A percentile compares a stretch with the other conserved stretches of the same genome.
phyloP scores from a whole-genome alignment of 37 sponge, comb jelly and placozoan species.

The Hexactinellida sp. region DNA sequence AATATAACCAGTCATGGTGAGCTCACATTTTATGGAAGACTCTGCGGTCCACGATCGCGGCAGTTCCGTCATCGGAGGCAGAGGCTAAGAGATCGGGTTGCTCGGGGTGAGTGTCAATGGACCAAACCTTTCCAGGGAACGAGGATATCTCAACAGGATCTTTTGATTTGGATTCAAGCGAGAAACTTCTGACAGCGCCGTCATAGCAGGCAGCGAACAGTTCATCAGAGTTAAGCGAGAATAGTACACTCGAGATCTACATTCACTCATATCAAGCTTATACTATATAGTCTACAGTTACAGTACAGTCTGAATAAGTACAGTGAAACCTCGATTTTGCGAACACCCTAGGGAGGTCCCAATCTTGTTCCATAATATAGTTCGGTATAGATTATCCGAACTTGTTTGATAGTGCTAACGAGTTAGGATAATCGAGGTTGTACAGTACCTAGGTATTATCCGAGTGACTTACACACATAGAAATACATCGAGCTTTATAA shows the following conservation, averaged over 20 bases:
- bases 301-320: not conserved
- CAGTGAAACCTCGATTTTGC: too few relatives aligned
- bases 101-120: not conserved
- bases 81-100: slow-evolving; percentile 13
- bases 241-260: not conserved
- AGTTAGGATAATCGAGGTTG: too few relatives aligned
- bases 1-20: too few relatives aligned
- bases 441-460: too few relatives aligned
- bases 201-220: not conserved
- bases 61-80: not conserved
- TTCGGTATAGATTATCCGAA: too few relatives aligned
- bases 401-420: too few relatives aligned
- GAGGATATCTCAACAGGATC: not conserved
- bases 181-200: not conserved
- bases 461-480: too few relatives aligned
- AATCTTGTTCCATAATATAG: too few relatives aligned
- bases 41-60: not conserved
- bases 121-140: not conserved
- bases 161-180: not conserved
- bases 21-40: not conserved
- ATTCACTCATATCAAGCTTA: not conserved
- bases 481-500: too few relatives aligned
- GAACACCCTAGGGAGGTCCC: too few relatives aligned
- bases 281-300: not conserved
- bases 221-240: not conserved